A percentile compares a stretch with the other conserved stretches of the same genome.
These are phyloP conservation scores for Sinocyclocheilus anophthalmus DNA, from an alignment of 2,113 vertebrate species.

Conservation along the genomic window DNA sequence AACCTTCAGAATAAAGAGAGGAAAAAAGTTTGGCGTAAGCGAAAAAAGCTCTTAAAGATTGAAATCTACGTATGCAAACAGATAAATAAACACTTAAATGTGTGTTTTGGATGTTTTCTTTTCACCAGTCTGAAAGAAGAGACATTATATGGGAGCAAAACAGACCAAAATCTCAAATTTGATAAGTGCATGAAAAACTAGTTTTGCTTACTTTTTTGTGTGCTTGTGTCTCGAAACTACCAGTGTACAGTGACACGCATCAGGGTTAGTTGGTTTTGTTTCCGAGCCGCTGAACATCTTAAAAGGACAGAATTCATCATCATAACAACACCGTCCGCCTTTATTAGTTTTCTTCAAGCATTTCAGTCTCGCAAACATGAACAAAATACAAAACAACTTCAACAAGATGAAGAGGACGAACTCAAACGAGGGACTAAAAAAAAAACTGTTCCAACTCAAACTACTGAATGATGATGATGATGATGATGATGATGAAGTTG, in stretches of 20 bases:
- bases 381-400: conserved; percentile 45
- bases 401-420: conserved; percentile 57
- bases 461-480: not conserved
- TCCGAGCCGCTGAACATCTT: not conserved
- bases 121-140: no score
- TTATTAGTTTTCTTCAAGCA: conserved; percentile 70
- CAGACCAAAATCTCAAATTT: no score
- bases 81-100: no score
- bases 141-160: no score
- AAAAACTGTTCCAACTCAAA: conserved; percentile 60
- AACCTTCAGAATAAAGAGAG: no score
- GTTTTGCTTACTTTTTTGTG: no score
- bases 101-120: no score
- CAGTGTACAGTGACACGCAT: not conserved
- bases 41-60: no score
- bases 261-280: not conserved
- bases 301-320: not conserved
- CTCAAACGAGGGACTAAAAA: conserved; percentile 52
- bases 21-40: no score
- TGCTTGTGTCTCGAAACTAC: not conserved
- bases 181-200: no score
- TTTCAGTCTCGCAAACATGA: conserved; percentile 51
- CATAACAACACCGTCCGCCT: conserved; percentile 61
- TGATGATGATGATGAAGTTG: conserved; percentile 11
- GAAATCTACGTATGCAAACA: no score